Evolutionary conservation across 2,113 vertebrate genomes (phyloP), one percentile per base, ranked within the genome.

Genomic region (Piaya cayana): DNA sequence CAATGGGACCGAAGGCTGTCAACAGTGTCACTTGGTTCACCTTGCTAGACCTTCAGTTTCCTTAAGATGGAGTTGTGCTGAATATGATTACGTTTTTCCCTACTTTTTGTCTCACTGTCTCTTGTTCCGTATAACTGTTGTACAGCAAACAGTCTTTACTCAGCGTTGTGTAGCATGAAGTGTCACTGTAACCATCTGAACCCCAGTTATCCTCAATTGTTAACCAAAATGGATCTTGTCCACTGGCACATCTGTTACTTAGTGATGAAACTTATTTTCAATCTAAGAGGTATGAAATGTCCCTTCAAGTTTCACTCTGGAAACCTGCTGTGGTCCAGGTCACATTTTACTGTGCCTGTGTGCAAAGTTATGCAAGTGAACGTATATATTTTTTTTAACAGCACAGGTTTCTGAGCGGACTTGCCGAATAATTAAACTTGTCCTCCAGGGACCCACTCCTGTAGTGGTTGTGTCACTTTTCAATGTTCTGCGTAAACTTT

Each of bases 41-140:
- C 95, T 90, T 88, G n/a, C 52, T 68, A 23, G 65, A 78, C 84
- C 86, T 69, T 52, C 62, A 32, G 22, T 58, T 91, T 96, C 88
- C 84, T 69, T 56, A 80, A 71, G 88, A 75, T 43, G 60, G 69
- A 87, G 30, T 80, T 81, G 58, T 94, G 79, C 79, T 94, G 91
- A 93, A 90, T 90, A 29, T 23, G 27, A 84, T 83, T 56, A 42
- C 16, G 3, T 68, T 92, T 89, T 64, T 45, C 86, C 78, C 49
- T 60, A 4, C 60, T 93, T 72, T 29, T n/a, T 90, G 74, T 93
- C 36, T 56, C 72, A 2, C 49, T 30, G 39, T 68, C 18, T 29
- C 50, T 88, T 42, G n/a, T 82, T 50, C 49, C 58, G 27, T 37
- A 17, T 30, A 88, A 32, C 29, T 86, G 36, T 58, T 90, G 49